Evolutionary conservation across 2,888 invertebrate species (phyloP), one percentile per base, ranked within the genome.

Genomic region (Drosophila prostipennis): DNA sequence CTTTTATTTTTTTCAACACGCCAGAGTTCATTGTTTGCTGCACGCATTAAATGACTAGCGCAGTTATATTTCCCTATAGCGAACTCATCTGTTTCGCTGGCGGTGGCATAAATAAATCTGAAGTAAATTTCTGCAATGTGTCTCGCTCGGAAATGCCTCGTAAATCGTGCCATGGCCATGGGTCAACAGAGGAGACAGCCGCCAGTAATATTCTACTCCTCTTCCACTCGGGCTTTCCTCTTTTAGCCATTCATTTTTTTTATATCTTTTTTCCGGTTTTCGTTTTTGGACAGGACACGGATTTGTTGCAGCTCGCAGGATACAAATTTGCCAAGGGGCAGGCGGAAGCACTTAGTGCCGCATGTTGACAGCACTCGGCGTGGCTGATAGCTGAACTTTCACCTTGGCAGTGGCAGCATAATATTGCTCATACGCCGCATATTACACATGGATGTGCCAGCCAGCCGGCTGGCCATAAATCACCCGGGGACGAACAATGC

Each of bases 61-160:
- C 61, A 67, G 61, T 48, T 53, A 72, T 70, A 70, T 69, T 69
- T 67, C 19, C 70, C 69, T 42, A 57, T 45, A 39, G 49, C 45
- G 45, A 46, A 56, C 64, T 59, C 65, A 55, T 71, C 52, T 74
- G 74, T 72, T 63, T 40, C 48, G 48, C 46, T 48, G 64, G 55
- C 34, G 55, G 55, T 39, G 55, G 74, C 83, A 84, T 84, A 81
- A 85, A 90, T 89, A 90, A 89, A 90, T 89, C 86, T 87, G 84
- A 70, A 79, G 80, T 87, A 81, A 81, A 81, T 89, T 89, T 89
- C 87, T 89, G 83, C 87, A 82, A 89, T 87, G 82, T 82, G 89
- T 89, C 89, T 89, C 86, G 86, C 89, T 78, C 76, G 87, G 89
- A 89, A 85, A 89, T 82, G 89, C 79, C 82, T 90, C 90, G 90